Conservation (phyloP, 2,113 vertebrate species). For the Oreochromis niloticus region DNA sequence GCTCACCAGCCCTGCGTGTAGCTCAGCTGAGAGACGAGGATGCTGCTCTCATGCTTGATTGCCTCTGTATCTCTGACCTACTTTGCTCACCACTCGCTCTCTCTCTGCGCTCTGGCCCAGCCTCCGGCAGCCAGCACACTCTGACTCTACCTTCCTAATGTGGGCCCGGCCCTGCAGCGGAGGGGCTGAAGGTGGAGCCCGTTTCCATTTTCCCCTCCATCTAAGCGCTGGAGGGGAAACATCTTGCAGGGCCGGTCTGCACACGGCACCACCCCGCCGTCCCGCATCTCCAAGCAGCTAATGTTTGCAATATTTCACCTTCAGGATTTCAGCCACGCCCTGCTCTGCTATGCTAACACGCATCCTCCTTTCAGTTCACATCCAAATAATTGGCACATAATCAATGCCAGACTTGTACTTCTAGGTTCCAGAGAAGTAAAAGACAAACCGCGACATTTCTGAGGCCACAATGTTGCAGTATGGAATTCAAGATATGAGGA, state of each 20-base stretch:
- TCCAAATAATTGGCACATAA: neutral
- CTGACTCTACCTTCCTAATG: slow-evolving; percentile 17
- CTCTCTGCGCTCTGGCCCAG: neutral
- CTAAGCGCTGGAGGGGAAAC: neutral
- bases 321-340: slow-evolving; percentile 14
- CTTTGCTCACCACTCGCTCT: slow-evolving; percentile 46
- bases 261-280: neutral
- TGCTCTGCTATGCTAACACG: neutral
- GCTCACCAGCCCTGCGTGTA: neutral
- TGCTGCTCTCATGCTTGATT: slow-evolving; percentile 62
- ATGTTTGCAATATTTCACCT: neutral
- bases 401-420: neutral
- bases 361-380: neutral
- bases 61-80: slow-evolving; percentile 68
- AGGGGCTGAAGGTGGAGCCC: slow-evolving; percentile 13
- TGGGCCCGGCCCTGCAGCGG: neutral
- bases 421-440: neutral
- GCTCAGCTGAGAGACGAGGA: slow-evolving; percentile 42
- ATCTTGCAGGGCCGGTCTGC: neutral
- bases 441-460: neutral
- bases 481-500: slow-evolving; percentile 14
- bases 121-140: slow-evolving; percentile 1
- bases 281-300: neutral
- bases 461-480: neutral
- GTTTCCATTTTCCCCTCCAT: slow-evolving; percentile 11